A percentile compares a stretch with the other conserved stretches of the same genome.
Conservation (phyloP, 2,797 vertebrate genomes). For the Eulemur mongoz region DNA sequence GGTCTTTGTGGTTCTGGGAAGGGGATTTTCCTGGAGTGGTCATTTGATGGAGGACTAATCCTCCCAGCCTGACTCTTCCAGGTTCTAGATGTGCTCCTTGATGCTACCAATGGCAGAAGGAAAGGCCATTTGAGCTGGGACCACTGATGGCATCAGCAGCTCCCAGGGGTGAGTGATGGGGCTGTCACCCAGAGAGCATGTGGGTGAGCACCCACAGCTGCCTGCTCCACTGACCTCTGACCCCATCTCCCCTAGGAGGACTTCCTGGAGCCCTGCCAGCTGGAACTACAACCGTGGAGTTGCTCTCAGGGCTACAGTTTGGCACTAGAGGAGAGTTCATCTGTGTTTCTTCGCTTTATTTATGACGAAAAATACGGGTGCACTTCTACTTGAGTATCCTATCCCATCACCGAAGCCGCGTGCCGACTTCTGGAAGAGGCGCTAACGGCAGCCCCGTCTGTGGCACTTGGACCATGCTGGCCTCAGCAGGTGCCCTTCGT, state of each 20-base stretch:
- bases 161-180: background rate
- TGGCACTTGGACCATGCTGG: rapidly evolving
- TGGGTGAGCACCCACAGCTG: rapidly evolving
- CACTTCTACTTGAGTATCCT: background rate
- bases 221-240: rapidly evolving
- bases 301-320: rapidly evolving
- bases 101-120: too few relatives aligned
- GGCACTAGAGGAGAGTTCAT: background rate
- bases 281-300: rapidly evolving
- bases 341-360: background rate
- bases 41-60: rapidly evolving
- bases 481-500: rapidly evolving
- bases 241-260: background rate
- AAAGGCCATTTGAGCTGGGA: background rate
- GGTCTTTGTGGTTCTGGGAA: background rate
- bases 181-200: rapidly evolving
- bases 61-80: background rate
- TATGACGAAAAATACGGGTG: background rate
- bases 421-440: rapidly evolving
- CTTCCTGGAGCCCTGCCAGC: background rate
- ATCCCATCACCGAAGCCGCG: background rate
- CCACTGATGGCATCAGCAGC: rapidly evolving
- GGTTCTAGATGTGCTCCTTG: too few relatives aligned
- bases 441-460: rapidly evolving
- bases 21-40: background rate